A percentile compares a stretch with the other conserved stretches of the same genome.
Evolutionary conservation across 2,113 vertebrate species (phyloP).

Genomic region (Apistogramma diplotaenia): DNA sequence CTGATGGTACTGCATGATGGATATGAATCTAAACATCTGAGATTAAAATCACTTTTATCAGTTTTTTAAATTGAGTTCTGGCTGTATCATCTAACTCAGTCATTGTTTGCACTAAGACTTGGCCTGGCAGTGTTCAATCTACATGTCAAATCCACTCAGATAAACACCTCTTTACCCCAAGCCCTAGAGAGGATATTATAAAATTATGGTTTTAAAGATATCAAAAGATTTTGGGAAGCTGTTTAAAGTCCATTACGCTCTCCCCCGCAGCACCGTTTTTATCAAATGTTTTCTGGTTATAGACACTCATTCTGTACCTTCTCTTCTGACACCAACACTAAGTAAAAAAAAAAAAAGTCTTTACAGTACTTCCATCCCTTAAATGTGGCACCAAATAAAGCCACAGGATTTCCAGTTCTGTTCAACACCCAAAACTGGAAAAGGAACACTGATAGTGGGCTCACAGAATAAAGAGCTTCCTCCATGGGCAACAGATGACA

Average conservation of each 20-base stretch:
- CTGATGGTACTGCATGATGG: not conserved
- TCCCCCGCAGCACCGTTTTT: fast-evolving
- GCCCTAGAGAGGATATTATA: not conserved
- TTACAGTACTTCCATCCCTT: not conserved
- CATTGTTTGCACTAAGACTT: not conserved
- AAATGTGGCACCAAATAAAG: not conserved
- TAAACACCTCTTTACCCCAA: not conserved
- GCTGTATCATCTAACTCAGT: not conserved
- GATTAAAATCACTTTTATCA: not conserved
- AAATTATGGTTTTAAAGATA: not conserved
- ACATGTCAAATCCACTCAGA: not conserved
- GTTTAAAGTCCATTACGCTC: not conserved
- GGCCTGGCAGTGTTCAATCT: not conserved
- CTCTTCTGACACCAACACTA: not conserved
- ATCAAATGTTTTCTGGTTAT: not conserved
- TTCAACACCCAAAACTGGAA: not conserved
- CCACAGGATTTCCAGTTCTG: not conserved
- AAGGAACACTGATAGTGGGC: not conserved
- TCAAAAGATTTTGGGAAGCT: not conserved
- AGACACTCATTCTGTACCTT: not conserved
- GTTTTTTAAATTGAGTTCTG: not conserved
- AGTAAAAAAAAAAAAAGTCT: not conserved
- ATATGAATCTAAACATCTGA: not conserved
- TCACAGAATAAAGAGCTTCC: no score
- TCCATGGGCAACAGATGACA: no score